Percentiles rank a stretch among this genome's conserved stretches.
Evolutionary conservation across 1,140 invertebrate species (phyloP).

Genomic region (Stegodyphus dumicola): DNA sequence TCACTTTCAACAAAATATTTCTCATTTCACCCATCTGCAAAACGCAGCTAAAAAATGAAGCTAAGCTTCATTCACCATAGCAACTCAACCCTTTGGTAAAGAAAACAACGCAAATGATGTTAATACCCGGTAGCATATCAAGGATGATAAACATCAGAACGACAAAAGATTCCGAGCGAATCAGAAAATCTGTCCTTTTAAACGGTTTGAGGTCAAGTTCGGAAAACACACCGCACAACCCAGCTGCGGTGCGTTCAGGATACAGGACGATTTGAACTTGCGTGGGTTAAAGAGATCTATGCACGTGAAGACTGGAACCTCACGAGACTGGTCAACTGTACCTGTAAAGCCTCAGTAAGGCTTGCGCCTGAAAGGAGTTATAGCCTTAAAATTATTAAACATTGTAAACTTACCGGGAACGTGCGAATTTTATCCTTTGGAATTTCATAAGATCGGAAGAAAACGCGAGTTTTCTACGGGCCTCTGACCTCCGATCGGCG

Average conservation of each 20-base stretch:
- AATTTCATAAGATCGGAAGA: background rate
- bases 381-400: background rate
- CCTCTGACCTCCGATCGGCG: conserved; percentile 40
- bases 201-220: conserved; percentile 53
- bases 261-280: conserved; percentile 7
- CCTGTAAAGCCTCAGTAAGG: background rate
- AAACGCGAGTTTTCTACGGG: conserved; percentile 19
- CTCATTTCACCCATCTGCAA: too few relatives aligned
- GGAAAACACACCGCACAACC: conserved; percentile 11
- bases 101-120: background rate
- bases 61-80: too few relatives aligned
- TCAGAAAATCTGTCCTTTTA: conserved; percentile 33
- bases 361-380: too few relatives aligned
- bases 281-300: background rate
- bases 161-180: background rate
- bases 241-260: background rate
- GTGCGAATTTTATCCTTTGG: background rate
- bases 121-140: background rate
- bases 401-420: background rate
- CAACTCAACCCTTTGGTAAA: too few relatives aligned
- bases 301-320: background rate
- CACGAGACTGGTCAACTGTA: background rate
- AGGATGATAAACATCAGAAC: conserved; percentile 22
- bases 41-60: too few relatives aligned
- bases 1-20: too few relatives aligned